Conservation (phyloP, 2,113 vertebrate species). For the Arenaria interpres region DNA sequence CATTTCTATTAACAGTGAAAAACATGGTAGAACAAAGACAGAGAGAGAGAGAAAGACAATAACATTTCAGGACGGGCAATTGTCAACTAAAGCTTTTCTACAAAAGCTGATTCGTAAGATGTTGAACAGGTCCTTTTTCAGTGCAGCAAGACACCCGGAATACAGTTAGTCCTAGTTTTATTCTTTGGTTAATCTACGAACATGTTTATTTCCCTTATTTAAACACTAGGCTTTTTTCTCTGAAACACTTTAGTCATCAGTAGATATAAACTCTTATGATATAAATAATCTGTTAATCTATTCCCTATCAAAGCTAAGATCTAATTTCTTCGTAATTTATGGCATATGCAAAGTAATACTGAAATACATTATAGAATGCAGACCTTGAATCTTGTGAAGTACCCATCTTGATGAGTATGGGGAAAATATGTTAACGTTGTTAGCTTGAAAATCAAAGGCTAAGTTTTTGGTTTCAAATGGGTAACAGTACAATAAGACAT, state of each 20-base stretch:
- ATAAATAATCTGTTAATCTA: background rate
- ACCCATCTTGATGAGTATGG: background rate
- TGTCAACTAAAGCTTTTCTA: background rate
- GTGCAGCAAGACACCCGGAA: background rate
- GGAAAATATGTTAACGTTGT: background rate
- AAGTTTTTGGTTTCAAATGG: background rate
- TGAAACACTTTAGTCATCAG: background rate
- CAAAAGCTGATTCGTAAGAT: background rate
- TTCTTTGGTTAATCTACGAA: background rate
- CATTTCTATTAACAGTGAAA: background rate
- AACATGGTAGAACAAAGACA: background rate
- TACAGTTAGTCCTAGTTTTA: background rate
- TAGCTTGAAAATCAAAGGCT: background rate
- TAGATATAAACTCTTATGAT: background rate
- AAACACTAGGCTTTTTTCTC: background rate
- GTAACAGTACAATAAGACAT: background rate
- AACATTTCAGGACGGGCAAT: background rate
- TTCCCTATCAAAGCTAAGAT: background rate
- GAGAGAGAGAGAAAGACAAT: background rate
- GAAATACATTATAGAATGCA: background rate
- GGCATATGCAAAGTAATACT: background rate
- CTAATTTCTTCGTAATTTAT: background rate
- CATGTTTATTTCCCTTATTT: background rate
- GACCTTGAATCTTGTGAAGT: background rate
- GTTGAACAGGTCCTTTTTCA: background rate